Base-by-base conservation (phyloP, 2,888 invertebrate species). In the Dryocosmus kuriphilus region DNA sequence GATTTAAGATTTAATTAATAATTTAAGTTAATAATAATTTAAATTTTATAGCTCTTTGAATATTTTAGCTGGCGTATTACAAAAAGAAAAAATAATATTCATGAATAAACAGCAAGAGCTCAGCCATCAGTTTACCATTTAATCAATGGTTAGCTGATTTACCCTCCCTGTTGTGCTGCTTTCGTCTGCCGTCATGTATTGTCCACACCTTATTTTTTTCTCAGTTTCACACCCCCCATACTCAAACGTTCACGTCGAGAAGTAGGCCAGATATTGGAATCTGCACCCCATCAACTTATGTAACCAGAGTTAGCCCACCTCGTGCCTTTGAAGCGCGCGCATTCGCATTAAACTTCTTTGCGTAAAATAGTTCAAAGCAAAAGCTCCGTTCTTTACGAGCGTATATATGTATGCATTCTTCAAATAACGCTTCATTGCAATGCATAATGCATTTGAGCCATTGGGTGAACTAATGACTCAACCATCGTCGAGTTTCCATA, bases 251-350 rank as follows among this genome's bases (percentile, higher is more conserved):
- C 30, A 57, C 11, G 27, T 71, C n/a, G 11, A 71, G 16, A 71
- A 71, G 71, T 71, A 51, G 71, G 71, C 27, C 71, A 71, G 30
- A 46, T 46, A 67, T 41, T 24, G 65, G 65, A 71, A 30, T 71
- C 51, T 51, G 11, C 46, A 71, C 27, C 46, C 46, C 27, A 71
- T 71, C n/a, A 51, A 46, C 32, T 71, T 71, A 30, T 51, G 30
- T 41, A 46, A 30, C 41, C 16, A 38, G 14, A 38, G 4, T 11
- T 38, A 11, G 3, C 30, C 46, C n/a, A 30, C n/a, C n/a, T 51
- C 27, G 30, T 51, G 71, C 30, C 30, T 51, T 51, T 51, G 51
- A 51, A 71, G 11, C n/a, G 30, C n/a, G 11, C 30, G 19, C 51
- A 51, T 51, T 51, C 11, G 32, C 24, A 30, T 71, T 11, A 71